Conservation (phyloP, 2,888 invertebrate genomes). For the Melinaea menophilus region DNA sequence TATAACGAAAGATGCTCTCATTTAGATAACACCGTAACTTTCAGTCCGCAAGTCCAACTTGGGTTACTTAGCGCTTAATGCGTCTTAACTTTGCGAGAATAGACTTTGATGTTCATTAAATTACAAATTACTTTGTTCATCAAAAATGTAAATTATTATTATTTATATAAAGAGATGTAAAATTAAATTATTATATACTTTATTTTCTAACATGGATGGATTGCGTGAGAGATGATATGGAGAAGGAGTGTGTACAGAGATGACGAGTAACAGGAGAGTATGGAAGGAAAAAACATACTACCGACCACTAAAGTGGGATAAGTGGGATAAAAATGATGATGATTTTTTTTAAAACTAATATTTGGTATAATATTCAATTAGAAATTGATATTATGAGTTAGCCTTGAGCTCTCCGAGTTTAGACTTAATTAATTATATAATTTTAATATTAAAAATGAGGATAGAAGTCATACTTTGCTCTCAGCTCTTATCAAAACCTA, state of each 20-base stretch:
- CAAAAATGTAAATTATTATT: neutral
- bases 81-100: slow-evolving; percentile 24
- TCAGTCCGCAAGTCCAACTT: slow-evolving; percentile 64
- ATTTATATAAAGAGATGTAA: neutral
- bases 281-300: too few relatives aligned
- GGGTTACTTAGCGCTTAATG: slow-evolving; percentile 59
- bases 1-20: slow-evolving; percentile 79
- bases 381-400: too few relatives aligned
- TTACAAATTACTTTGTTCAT: neutral
- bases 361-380: too few relatives aligned
- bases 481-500: slow-evolving; percentile 42
- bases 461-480: slow-evolving; percentile 25
- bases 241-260: too few relatives aligned
- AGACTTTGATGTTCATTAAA: slow-evolving; percentile 2
- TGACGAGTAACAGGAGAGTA: too few relatives aligned
- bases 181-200: too few relatives aligned
- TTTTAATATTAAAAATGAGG: slow-evolving; percentile 1
- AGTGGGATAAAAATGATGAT: too few relatives aligned
- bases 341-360: too few relatives aligned
- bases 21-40: slow-evolving; percentile 78
- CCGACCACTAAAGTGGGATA: too few relatives aligned
- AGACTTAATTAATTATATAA: neutral
- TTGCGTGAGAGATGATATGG: too few relatives aligned
- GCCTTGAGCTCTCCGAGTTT: too few relatives aligned
- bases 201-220: too few relatives aligned